Evolutionary conservation across 2,888 invertebrate species (phyloP), one percentile per base, ranked within the genome.

Genomic region (Eupeodes latifasciatus): DNA sequence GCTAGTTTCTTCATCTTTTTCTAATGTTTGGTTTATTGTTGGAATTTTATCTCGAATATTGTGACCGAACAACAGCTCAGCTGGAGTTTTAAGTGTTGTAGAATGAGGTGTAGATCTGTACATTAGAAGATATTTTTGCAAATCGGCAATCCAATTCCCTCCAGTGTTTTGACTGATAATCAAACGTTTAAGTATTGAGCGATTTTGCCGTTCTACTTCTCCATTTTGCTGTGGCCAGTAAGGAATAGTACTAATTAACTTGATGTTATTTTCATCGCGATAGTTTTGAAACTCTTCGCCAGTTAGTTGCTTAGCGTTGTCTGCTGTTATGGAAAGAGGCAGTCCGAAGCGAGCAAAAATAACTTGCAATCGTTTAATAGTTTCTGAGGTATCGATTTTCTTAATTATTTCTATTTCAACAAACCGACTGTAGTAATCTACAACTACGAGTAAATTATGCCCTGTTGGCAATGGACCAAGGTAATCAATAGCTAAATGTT

Each of bases 171-270:
- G 89, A 44, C 90, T 82, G 62, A 88, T 91, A 81, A 89, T 64
- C 10, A 90, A 57, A 80, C 19, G 81, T 81, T 92, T 91, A 27
- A 90, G 80, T 9, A 91, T 86, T 76, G 89, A 90, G 44, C 76
- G 90, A 81, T 91, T 91, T 80, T 90, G 90, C 57, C 90, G 89
- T 71, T 91, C 91, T 2, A 91, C 91, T 74, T 90, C 90, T 27
- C 90, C 91, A 83, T 92, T 69, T 62, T 69, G 34, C 19, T 19
- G 19, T 19, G 19, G 19, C 19, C 19, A 19, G 19, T 19, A 19
- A 19, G 19, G 19, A 19, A 19, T 19, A 19, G 19, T 19, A 19
- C 19, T 19, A 19, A 19, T 19, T 19, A 19, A 19, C 19, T 19
- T 19, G 19, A 19, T 16, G 19, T 19, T 19, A 19, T n/a, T n/a